Evolutionary conservation across 2,113 vertebrate genomes (phyloP).

Genomic region (Anseranas semipalmata): DNA sequence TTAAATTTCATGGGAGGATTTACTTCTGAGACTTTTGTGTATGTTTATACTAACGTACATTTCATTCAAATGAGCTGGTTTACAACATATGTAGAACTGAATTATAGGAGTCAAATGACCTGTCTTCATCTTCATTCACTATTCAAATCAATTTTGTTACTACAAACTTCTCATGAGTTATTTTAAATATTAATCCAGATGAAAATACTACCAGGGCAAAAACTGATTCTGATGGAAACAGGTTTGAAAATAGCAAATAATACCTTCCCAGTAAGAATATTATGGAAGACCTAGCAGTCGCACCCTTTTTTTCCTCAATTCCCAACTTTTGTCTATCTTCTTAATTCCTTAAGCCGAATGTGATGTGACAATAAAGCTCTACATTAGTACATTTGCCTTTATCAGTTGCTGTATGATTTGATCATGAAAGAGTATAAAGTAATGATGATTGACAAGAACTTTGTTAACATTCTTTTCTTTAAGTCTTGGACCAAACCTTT

Average conservation of each 20-base stretch:
- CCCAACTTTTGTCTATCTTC: neutral
- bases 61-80: neutral
- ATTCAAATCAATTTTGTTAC: neutral
- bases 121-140: neutral
- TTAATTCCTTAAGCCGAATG: neutral
- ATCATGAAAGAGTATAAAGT: neutral
- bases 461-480: neutral
- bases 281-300: neutral
- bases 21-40: neutral
- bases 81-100: neutral
- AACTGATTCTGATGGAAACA: neutral
- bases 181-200: neutral
- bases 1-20: neutral
- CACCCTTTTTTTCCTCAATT: neutral
- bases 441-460: neutral
- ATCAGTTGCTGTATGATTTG: neutral
- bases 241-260: neutral
- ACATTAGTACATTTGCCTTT: neutral
- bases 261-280: neutral
- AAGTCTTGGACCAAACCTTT: neutral
- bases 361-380: neutral
- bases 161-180: neutral
- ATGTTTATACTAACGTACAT: neutral
- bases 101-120: neutral
- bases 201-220: neutral